Evolutionary conservation across 2,797 vertebrate species (phyloP).

Genomic region (Champsocephalus gunnari): DNA sequence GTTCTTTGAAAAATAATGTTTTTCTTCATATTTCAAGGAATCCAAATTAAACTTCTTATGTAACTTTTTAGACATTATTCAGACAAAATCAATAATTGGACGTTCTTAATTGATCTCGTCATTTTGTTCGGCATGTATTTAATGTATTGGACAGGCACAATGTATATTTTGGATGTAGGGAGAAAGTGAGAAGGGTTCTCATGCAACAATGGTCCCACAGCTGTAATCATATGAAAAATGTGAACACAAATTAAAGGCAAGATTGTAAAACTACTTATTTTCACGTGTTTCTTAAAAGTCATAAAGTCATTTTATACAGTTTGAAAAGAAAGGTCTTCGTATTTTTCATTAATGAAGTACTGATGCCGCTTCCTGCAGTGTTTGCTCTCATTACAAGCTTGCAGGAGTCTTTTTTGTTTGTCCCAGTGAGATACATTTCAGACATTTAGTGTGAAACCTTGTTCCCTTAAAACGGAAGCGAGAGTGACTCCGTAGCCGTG

Average conservation of each 20-base stretch:
- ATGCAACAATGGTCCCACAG: too few relatives aligned
- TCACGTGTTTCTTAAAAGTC: too few relatives aligned
- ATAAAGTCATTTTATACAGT: neutral
- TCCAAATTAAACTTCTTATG: too few relatives aligned
- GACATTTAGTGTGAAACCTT: slow-evolving; percentile 12
- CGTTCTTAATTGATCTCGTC: too few relatives aligned
- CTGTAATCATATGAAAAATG: too few relatives aligned
- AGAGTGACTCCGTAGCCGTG: slow-evolving; percentile 27
- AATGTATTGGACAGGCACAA: too few relatives aligned
- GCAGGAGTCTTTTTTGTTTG: neutral
- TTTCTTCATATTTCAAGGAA: too few relatives aligned
- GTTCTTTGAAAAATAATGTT: neutral
- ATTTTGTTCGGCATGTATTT: too few relatives aligned
- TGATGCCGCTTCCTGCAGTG: neutral
- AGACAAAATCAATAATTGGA: too few relatives aligned
- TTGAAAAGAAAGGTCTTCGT: neutral
- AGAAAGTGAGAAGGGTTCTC: too few relatives aligned
- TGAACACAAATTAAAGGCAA: neutral
- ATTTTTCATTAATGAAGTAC: neutral
- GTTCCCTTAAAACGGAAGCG: slow-evolving; percentile 14
- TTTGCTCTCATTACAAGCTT: slow-evolving; percentile 8
- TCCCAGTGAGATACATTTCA: neutral
- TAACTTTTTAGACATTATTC: too few relatives aligned
- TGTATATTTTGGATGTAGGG: too few relatives aligned
- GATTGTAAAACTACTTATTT: neutral